These are phyloP conservation scores for Bugula neritina DNA, from an alignment of 2,888 invertebrate species.

Conservation along the genomic window DNA sequence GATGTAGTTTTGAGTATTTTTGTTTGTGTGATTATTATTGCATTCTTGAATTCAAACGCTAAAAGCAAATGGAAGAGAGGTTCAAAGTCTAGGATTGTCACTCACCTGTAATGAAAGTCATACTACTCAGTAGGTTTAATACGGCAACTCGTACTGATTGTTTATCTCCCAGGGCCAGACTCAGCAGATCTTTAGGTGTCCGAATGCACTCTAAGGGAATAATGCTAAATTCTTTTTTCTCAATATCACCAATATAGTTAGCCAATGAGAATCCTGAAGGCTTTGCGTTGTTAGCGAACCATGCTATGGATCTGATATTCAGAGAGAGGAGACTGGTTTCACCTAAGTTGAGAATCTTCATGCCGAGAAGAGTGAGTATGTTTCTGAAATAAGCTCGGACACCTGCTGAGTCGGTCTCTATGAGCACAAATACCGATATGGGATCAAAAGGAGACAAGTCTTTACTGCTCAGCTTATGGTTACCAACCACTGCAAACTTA, in stretches of 20 bases:
- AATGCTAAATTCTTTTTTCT: slow-evolving; percentile 21
- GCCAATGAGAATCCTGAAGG: slow-evolving; percentile 2
- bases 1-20: too few relatives aligned
- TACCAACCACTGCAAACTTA: slow-evolving; percentile 1
- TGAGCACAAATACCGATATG: background rate
- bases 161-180: slow-evolving; percentile 2
- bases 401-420: slow-evolving; percentile 10
- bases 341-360: slow-evolving; percentile 15
- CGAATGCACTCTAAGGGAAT: slow-evolving; percentile 6
- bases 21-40: too few relatives aligned
- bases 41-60: too few relatives aligned
- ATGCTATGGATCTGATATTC: slow-evolving; percentile 15
- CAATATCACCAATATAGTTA: slow-evolving; percentile 14
- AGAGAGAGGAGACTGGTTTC: slow-evolving; percentile 14
- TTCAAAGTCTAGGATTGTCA: too few relatives aligned
- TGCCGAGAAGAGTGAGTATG: background rate
- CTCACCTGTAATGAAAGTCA: slow-evolving; percentile 22
- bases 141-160: background rate
- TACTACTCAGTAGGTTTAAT: background rate
- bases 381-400: slow-evolving; percentile 15
- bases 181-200: slow-evolving; percentile 7
- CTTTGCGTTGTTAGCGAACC: background rate
- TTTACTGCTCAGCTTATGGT: slow-evolving; percentile 12
- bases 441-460: slow-evolving; percentile 17
- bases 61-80: too few relatives aligned